Percentiles rank a stretch among this genome's conserved stretches.
Conservation (phyloP, 53 echinoderm and acorn worm species). For the Paelopatides confundens region DNA sequence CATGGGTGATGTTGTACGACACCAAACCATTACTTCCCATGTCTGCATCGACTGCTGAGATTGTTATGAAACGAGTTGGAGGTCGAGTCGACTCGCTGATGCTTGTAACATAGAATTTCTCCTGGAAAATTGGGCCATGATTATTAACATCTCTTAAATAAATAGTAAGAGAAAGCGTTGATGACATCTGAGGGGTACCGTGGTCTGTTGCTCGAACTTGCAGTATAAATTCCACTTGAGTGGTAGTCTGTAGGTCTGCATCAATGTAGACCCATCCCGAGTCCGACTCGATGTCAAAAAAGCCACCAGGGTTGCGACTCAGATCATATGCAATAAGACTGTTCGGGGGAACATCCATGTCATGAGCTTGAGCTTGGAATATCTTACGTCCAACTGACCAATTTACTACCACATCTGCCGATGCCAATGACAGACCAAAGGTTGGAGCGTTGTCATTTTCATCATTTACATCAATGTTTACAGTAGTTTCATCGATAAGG, state of each 20-base stretch:
- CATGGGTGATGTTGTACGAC: constrained; percentile 72
- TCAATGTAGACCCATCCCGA: constrained; percentile 81
- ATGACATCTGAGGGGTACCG: constrained; percentile 83
- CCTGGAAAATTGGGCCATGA: constrained; percentile 78
- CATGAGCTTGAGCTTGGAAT: constrained; percentile 75
- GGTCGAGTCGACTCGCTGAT: constrained; percentile 71
- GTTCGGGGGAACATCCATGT: constrained; percentile 86
- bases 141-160: constrained; percentile 90
- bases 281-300: constrained; percentile 81
- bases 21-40: constrained; percentile 86
- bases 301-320: constrained; percentile 59
- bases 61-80: constrained; percentile 53
- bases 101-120: constrained; percentile 53
- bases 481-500: constrained; percentile 70
- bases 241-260: constrained; percentile 66
- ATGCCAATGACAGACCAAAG: constrained; percentile 57
- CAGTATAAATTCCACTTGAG: constrained; percentile 64
- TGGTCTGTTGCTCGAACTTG: constrained; percentile 82
- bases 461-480: constrained; percentile 74
- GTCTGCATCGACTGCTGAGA: constrained; percentile 83
- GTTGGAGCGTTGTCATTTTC: constrained; percentile 89
- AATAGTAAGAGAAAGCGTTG: constrained; percentile 67
- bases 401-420: constrained; percentile 86
- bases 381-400: constrained; percentile 84
- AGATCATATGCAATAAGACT: constrained; percentile 83